A percentile compares a stretch with the other conserved stretches of the same genome.
Conservation (phyloP, 2,113 vertebrate species). For the Castor canadensis region DNA sequence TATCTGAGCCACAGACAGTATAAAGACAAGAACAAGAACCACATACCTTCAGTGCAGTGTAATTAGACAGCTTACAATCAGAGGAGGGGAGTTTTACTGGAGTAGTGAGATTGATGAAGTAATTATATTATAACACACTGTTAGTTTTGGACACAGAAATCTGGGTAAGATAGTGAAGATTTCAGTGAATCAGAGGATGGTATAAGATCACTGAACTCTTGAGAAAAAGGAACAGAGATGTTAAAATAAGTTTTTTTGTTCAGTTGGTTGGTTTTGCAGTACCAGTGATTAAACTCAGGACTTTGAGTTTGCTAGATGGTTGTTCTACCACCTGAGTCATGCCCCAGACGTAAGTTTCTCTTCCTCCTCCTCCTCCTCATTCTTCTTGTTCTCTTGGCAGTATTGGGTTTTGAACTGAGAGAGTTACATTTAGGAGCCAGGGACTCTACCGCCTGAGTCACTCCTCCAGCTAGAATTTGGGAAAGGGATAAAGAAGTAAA, state of each 20-base stretch:
- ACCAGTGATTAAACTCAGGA: too few relatives aligned
- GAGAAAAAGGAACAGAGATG: neutral
- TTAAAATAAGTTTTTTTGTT: too few relatives aligned
- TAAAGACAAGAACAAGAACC: neutral
- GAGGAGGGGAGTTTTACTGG: neutral
- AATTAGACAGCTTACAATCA: neutral
- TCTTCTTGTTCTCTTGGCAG: too few relatives aligned
- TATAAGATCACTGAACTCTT: neutral
- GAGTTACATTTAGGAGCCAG: too few relatives aligned
- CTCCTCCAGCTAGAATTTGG: neutral
- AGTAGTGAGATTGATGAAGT: neutral
- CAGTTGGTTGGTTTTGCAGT: too few relatives aligned
- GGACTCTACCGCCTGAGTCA: too few relatives aligned
- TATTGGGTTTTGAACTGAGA: too few relatives aligned
- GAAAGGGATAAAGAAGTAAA: neutral
- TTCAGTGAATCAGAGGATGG: neutral
- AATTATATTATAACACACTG: neutral
- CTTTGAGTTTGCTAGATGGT: too few relatives aligned
- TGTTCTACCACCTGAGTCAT: too few relatives aligned
- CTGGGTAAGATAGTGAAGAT: neutral
- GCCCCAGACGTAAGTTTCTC: too few relatives aligned
- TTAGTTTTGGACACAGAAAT: neutral
- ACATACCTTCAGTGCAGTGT: neutral
- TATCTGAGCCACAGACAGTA: neutral
- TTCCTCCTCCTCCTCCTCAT: too few relatives aligned